Evolutionary conservation across 2,113 vertebrate genomes (phyloP).

Genomic region (Felis catus): F.catus_Fca126_mat1.0 CM031417.1:83574501-83575000

Average conservation of each 20-base stretch:
- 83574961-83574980: background rate
- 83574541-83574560: conserved; percentile 71
- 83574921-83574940: background rate
- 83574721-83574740: background rate
- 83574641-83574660: conserved; percentile 75
- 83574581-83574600: conserved; percentile 80
- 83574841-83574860: background rate
- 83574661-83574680: conserved; percentile 72
- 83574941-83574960: background rate
- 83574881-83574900: background rate
- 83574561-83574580: conserved; percentile 79
- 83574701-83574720: background rate
- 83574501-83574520: conserved; percentile 72
- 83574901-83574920: background rate
- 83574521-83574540: conserved; percentile 16
- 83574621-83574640: conserved; percentile 76
- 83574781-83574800: background rate
- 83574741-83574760: background rate
- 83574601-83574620: conserved; percentile 69
- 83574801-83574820: background rate
- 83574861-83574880: background rate
- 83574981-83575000: background rate
- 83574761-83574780: background rate
- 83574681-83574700: conserved; percentile 57
- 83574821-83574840: background rate